Evolutionary conservation across 1,140 invertebrate species (phyloP).

Genomic region (Aradophagus sp.): DNA sequence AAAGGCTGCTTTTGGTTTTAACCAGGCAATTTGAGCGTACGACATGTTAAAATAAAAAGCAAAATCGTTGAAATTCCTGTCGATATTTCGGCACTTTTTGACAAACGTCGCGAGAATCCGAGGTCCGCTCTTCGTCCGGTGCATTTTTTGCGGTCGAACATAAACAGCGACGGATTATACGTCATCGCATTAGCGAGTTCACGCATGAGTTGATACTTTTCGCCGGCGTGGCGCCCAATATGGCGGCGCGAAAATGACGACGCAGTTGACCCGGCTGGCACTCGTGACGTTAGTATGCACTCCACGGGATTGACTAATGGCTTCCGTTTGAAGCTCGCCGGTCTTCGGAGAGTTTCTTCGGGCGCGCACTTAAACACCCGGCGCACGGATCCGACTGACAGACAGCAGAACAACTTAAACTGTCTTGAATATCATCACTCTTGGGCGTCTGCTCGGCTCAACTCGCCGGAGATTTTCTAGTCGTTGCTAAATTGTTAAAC

Average conservation of each 20-base stretch:
- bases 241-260: too few relatives aligned
- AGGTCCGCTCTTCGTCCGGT: too few relatives aligned
- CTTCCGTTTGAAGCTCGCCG: slow-evolving; percentile 34
- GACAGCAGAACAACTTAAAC: slow-evolving; percentile 46
- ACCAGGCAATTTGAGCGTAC: not conserved
- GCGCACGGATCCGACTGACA: slow-evolving; percentile 32
- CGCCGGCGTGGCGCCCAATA: slow-evolving; percentile 1
- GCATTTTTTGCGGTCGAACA: not conserved
- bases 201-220: slow-evolving; percentile 27
- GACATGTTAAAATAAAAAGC: not conserved
- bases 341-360: slow-evolving; percentile 25
- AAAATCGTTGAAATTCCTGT: slow-evolving; percentile 1
- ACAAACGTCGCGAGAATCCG: not conserved
- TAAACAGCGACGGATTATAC: slow-evolving; percentile 7
- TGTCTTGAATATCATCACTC: slow-evolving; percentile 35
- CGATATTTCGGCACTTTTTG: slow-evolving; percentile 2
- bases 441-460: slow-evolving; percentile 9
- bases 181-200: slow-evolving; percentile 20
- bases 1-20: too few relatives aligned
- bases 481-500: slow-evolving; percentile 13
- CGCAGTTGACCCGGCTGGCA: slow-evolving; percentile 19
- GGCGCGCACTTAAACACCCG: slow-evolving; percentile 29
- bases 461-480: not conserved
- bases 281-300: slow-evolving; percentile 26
- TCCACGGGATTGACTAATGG: slow-evolving; percentile 37